A percentile compares a stretch with the other conserved stretches of the same genome.
Conservation (phyloP, 2,888 invertebrate genomes). For the Deladenus siricidicola region DNA sequence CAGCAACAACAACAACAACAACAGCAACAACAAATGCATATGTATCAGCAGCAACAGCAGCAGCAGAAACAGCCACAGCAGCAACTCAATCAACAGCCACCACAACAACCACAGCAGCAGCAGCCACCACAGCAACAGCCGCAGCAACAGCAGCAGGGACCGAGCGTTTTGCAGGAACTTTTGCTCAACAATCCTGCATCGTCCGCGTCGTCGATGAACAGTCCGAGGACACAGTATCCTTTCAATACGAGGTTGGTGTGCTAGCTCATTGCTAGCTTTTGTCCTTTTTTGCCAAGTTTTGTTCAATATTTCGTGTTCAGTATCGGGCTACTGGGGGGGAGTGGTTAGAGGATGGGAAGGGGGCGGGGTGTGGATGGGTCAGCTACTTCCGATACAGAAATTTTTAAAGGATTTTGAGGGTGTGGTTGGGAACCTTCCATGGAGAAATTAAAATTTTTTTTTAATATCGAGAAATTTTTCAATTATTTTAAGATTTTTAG, state of each 20-base stretch:
- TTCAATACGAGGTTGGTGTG: slow-evolving; percentile 18
- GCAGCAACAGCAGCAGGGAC: slow-evolving; percentile 15
- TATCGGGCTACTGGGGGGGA: background rate
- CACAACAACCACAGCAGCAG: slow-evolving; percentile 11
- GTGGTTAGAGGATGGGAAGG: no score
- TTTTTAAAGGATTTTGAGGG: no score
- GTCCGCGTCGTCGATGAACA: slow-evolving; percentile 26
- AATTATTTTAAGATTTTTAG: no score
- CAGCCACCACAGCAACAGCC: slow-evolving; percentile 16
- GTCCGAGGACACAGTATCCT: slow-evolving; percentile 21
- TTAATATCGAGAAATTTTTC: no score
- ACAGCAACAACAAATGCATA: background rate
- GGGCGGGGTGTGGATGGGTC: no score
- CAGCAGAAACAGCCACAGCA: slow-evolving; percentile 12
- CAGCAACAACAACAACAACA: background rate
- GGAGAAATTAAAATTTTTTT: no score
- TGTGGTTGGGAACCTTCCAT: no score
- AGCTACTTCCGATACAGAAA: no score
- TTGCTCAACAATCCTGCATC: slow-evolving; percentile 30
- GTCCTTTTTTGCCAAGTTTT: background rate
- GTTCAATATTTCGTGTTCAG: background rate
- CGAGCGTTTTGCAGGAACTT: slow-evolving; percentile 39
- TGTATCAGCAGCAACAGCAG: slow-evolving; percentile 3
- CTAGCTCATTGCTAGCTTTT: background rate
- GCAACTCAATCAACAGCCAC: slow-evolving; percentile 9